A percentile compares a stretch with the other conserved stretches of the same genome.
phyloP scores from a whole-genome alignment of 1,140 invertebrate genomes.

The Alviniconcha marisindica region DNA sequence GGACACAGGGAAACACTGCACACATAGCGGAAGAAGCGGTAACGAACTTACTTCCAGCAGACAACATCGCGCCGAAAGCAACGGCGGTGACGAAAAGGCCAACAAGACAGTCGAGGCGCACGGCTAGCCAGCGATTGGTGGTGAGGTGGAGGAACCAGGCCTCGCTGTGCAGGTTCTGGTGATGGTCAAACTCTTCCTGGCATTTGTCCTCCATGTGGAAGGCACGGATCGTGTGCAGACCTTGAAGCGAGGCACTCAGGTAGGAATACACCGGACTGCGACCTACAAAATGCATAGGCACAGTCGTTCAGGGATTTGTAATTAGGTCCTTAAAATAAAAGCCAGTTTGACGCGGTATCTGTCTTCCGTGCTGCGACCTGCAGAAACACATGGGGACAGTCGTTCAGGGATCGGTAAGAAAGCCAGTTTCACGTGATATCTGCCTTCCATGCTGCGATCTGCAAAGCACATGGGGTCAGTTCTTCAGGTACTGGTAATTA shows the following conservation, averaged over 20 bases:
- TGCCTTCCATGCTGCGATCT: no score
- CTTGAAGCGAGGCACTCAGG: conserved; percentile 91
- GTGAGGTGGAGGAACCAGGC: conserved; percentile 83
- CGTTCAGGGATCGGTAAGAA: conserved; percentile 93
- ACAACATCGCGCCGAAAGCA: conserved; percentile 65
- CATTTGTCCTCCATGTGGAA: conserved; percentile 83
- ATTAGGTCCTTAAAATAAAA: no score
- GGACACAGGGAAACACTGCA: no score
- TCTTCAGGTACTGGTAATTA: no score
- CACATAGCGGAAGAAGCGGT: no score
- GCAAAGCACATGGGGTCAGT: no score
- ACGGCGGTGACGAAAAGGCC: conserved; percentile 82
- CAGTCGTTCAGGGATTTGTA: no score
- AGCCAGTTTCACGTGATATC: no score
- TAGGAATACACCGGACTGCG: conserved; percentile 88
- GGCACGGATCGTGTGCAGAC: conserved; percentile 92
- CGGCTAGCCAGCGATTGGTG: conserved; percentile 89
- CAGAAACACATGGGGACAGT: conserved; percentile 82
- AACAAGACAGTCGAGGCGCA: conserved; percentile 88
- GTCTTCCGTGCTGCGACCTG: no score
- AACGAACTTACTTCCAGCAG: conserved; percentile 65
- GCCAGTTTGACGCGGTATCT: no score
- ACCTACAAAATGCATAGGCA: conserved; percentile 56
- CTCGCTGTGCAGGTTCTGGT: conserved; percentile 80
- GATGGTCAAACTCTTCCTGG: conserved; percentile 82